Conservation (phyloP, 2,113 vertebrate species). For the Jaculus jaculus region DNA sequence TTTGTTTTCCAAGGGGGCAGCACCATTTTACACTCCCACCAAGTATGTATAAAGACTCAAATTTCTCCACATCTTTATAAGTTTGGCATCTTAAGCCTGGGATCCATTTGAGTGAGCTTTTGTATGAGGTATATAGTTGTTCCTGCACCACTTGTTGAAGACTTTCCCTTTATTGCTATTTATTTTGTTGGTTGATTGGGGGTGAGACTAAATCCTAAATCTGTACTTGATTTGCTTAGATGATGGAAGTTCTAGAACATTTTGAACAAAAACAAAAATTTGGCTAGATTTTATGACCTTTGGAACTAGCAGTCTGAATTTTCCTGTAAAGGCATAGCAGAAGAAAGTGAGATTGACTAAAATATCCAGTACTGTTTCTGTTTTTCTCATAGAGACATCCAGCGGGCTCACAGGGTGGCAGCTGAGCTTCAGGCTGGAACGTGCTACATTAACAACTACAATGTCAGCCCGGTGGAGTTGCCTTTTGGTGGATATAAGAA, state of each 20-base stretch:
- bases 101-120: not conserved
- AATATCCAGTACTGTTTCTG: too few relatives aligned
- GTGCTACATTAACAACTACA: conserved; percentile 99
- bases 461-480: conserved; percentile 90
- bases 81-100: not conserved
- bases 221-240: not conserved
- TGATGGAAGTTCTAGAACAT: not conserved
- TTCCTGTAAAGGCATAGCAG: not conserved
- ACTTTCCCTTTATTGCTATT: not conserved
- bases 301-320: not conserved
- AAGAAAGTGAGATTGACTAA: not conserved
- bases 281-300: not conserved
- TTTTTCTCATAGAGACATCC: conserved; percentile 88
- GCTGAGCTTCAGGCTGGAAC: conserved; percentile 92
- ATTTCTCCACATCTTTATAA: not conserved
- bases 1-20: not conserved
- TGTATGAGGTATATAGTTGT: rapidly evolving
- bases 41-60: rapidly evolving
- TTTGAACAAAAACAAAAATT: conserved; percentile 8
- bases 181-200: not conserved
- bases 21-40: rapidly evolving
- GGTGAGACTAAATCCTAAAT: not conserved
- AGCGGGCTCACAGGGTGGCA: conserved; percentile 94
- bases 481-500: conserved; percentile 98
- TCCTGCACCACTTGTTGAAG: not conserved